Conservation (phyloP, 2,888 invertebrate genomes). For the Tetrapedia diversipes region DNA sequence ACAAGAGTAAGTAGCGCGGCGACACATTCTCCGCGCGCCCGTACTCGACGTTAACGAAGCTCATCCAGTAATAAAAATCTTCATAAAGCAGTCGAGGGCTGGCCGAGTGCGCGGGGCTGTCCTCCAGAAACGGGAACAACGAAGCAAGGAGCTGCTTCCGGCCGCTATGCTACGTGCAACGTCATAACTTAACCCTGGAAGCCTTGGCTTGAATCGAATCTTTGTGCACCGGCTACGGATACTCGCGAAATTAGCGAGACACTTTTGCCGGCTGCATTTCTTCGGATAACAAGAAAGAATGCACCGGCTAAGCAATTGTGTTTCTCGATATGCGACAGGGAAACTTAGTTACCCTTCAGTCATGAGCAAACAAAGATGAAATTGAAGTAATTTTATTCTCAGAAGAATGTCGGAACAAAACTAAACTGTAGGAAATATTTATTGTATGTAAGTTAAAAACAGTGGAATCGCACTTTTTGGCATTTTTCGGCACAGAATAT, state of each 20-base stretch:
- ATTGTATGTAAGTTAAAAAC: too few relatives aligned
- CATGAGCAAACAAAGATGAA: too few relatives aligned
- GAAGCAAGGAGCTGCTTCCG: not conserved
- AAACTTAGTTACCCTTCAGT: too few relatives aligned
- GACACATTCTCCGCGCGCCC: conserved; percentile 41
- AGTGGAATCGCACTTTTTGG: too few relatives aligned
- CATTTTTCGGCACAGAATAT: too few relatives aligned
- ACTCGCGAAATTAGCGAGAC: conserved; percentile 70
- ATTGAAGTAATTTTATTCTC: too few relatives aligned
- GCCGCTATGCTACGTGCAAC: not conserved
- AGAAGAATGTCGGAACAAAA: too few relatives aligned
- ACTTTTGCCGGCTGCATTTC: conserved; percentile 62
- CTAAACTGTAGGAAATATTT: too few relatives aligned
- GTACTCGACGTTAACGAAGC: conserved; percentile 58
- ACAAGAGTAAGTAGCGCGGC: conserved; percentile 38
- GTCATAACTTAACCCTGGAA: conserved; percentile 62
- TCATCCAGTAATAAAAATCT: conserved; percentile 55
- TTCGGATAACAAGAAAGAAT: conserved; percentile 34
- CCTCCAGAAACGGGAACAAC: conserved; percentile 40
- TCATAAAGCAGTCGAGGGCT: conserved; percentile 37
- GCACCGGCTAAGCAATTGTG: too few relatives aligned
- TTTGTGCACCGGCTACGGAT: conserved; percentile 37
- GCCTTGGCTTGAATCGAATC: conserved; percentile 45
- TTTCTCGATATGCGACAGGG: too few relatives aligned
- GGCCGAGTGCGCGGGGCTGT: conserved; percentile 19